Percentiles rank a stretch among this genome's conserved stretches.
Evolutionary conservation across 2,113 vertebrate species (phyloP).

Genomic region (Indicator maculatus): DNA sequence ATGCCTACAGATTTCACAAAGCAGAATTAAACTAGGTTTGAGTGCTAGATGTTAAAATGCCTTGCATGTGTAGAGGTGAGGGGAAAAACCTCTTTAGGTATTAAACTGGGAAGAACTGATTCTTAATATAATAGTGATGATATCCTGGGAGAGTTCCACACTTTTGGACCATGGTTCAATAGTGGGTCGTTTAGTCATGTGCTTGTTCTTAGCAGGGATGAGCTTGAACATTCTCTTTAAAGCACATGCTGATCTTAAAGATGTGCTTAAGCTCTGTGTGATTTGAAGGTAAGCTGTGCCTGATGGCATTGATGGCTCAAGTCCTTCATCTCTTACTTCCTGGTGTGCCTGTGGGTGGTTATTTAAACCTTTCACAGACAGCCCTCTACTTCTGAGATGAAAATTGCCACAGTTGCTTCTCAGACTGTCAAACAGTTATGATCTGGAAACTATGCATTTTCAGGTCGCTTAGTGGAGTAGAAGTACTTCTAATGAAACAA

Average conservation of each 20-base stretch:
- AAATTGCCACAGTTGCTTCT: background rate
- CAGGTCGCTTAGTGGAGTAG: background rate
- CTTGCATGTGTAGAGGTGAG: background rate
- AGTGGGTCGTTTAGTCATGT: background rate
- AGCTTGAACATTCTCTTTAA: background rate
- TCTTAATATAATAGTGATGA: background rate
- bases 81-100: background rate
- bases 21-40: background rate
- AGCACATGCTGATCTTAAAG: background rate
- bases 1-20: background rate
- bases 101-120: background rate
- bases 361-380: background rate
- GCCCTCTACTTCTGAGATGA: background rate
- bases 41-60: background rate
- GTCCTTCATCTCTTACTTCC: background rate
- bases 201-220: background rate
- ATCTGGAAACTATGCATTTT: background rate
- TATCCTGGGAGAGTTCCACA: background rate
- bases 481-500: background rate
- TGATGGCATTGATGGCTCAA: background rate
- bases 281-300: conserved; percentile 26
- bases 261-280: conserved; percentile 3
- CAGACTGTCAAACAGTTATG: background rate
- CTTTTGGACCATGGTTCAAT: background rate
- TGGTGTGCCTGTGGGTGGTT: background rate